A percentile compares a stretch with the other conserved stretches of the same genome.
phyloP scores from a whole-genome alignment of 2,113 vertebrate genomes.

The Rhabdomys dilectus region DNA sequence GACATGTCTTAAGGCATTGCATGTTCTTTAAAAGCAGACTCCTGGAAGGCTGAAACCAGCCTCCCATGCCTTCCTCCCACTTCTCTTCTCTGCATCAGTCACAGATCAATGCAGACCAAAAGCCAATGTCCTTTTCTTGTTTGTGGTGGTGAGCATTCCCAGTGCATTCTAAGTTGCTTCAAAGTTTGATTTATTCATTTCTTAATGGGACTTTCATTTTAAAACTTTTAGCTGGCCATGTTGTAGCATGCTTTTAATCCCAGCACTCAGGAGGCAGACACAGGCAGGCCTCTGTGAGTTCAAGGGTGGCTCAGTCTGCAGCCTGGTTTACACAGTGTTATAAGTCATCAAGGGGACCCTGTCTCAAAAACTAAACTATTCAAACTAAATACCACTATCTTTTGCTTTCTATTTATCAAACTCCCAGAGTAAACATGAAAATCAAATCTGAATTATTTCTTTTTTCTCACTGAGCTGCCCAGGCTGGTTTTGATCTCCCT shows the following conservation, averaged over 20 bases:
- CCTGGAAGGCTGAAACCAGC: not conserved
- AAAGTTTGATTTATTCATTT: not conserved
- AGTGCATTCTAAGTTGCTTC: constrained; percentile 3
- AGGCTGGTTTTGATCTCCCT: not conserved
- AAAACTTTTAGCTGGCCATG: not conserved
- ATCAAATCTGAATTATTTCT: not conserved
- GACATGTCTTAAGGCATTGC: not conserved
- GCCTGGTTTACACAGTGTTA: not conserved
- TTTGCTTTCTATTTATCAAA: not conserved
- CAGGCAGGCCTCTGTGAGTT: not conserved
- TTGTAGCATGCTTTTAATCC: not conserved
- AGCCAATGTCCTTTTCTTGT: not conserved
- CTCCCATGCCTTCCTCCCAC: too few relatives aligned
- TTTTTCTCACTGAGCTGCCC: not conserved
- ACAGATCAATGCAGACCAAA: not conserved
- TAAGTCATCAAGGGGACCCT: not conserved
- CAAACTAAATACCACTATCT: not conserved
- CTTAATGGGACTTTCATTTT: not conserved
- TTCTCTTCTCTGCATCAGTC: not conserved
- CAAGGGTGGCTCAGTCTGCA: not conserved
- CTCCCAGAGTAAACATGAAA: not conserved
- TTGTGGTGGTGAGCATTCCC: not conserved
- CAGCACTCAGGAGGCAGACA: not conserved
- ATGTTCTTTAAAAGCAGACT: not conserved
- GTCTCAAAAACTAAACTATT: too few relatives aligned